These are phyloP conservation scores for Fragum whitleyi DNA, from an alignment of 2,888 invertebrate genomes.

Conservation along the genomic window DNA sequence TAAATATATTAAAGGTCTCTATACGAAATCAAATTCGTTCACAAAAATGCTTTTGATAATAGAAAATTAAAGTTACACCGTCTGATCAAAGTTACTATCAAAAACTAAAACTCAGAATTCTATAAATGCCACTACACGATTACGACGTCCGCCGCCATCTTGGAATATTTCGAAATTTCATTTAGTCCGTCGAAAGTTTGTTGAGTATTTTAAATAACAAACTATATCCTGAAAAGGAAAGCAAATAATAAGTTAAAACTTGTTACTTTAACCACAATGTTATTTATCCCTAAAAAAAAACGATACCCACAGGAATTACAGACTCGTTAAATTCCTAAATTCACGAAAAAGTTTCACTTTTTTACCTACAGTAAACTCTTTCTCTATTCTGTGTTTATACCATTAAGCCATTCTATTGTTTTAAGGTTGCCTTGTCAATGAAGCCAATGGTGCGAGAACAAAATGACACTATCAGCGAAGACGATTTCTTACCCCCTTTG, in stretches of 20 bases:
- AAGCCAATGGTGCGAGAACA: not conserved
- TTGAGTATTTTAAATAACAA: not conserved
- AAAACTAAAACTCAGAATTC: not conserved
- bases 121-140: constrained; percentile 3
- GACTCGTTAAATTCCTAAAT: not conserved
- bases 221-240: not conserved
- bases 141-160: constrained; percentile 60
- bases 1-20: constrained; percentile 2
- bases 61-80: not conserved
- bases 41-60: not conserved
- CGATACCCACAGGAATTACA: too few relatives aligned
- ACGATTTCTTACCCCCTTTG: not conserved
- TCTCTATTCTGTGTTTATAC: constrained; percentile 7
- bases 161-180: constrained; percentile 33
- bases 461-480: constrained; percentile 6
- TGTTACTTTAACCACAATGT: not conserved
- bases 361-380: not conserved
- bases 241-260: not conserved
- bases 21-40: not conserved
- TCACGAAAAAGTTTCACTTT: not conserved
- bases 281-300: not conserved
- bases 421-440: constrained; percentile 21
- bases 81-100: not conserved
- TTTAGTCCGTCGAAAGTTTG: not conserved
- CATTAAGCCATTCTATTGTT: constrained; percentile 15